Evolutionary conservation across 2,888 invertebrate genomes (phyloP).

Genomic region (Macrophya annulata): DNA sequence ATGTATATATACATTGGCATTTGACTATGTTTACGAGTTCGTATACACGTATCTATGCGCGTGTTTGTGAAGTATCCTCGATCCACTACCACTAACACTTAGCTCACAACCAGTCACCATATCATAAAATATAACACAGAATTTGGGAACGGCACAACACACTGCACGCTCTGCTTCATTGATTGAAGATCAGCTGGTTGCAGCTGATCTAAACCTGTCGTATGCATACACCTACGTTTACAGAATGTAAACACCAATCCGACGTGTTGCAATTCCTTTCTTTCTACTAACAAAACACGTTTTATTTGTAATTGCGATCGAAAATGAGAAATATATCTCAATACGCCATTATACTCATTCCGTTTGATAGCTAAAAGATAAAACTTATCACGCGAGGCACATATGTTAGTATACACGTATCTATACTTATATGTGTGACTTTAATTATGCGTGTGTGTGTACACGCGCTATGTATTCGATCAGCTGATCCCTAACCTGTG

Average conservation of each 20-base stretch:
- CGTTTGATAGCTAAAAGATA: background rate
- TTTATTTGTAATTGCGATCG: background rate
- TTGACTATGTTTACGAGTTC: background rate
- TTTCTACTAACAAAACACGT: background rate
- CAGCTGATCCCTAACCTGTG: constrained; percentile 22
- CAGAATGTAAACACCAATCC: background rate
- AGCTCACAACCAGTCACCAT: background rate
- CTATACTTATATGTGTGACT: background rate
- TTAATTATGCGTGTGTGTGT: background rate
- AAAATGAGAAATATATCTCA: background rate
- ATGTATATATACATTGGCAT: background rate
- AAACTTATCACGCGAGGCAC: background rate
- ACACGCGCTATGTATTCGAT: background rate
- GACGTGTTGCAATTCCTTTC: background rate
- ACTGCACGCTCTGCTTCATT: constrained; percentile 64
- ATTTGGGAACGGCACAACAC: background rate
- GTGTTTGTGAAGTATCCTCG: constrained; percentile 7
- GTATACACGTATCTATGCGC: background rate
- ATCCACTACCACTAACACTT: background rate
- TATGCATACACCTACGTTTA: background rate
- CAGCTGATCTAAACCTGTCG: constrained; percentile 21
- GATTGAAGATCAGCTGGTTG: constrained; percentile 75
- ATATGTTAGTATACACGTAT: background rate
- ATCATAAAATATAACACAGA: background rate
- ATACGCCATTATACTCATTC: background rate